Conservation (phyloP, 2,113 vertebrate genomes). For the Pangasianodon hypophthalmus region DNA sequence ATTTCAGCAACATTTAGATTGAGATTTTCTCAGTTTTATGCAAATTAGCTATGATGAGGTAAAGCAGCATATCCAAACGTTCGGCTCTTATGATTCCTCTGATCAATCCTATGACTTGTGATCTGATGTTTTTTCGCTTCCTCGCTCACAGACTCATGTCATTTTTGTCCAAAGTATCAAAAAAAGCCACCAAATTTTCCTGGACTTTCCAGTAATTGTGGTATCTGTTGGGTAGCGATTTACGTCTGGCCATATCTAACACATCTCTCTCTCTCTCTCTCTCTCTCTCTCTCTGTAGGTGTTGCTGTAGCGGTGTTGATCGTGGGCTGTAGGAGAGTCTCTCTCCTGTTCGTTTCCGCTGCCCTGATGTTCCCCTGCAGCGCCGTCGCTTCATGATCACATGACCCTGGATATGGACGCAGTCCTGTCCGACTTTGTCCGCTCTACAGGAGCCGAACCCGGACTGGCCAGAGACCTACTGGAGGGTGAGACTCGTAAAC, state of each 20-base stretch:
- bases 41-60: no score
- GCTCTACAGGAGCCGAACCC: slow-evolving; percentile 96
- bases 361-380: slow-evolving; percentile 56
- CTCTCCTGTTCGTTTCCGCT: slow-evolving; percentile 48
- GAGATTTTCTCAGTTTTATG: no score
- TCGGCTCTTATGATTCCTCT: no score
- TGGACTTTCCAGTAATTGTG: no score
- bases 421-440: slow-evolving; percentile 96
- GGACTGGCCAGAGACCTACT: slow-evolving; percentile 93
- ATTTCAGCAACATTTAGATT: no score
- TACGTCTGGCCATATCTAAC: background rate
- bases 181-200: no score
- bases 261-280: background rate
- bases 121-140: background rate
- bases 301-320: slow-evolving; percentile 11
- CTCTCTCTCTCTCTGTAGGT: slow-evolving; percentile 16
- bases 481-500: slow-evolving; percentile 78
- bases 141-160: background rate
- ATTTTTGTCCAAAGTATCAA: no score
- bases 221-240: background rate
- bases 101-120: no score
- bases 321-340: slow-evolving; percentile 39
- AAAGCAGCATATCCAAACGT: no score
- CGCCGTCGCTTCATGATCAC: slow-evolving; percentile 81
- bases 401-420: slow-evolving; percentile 94